Evolutionary conservation across 2,113 vertebrate genomes (phyloP), one percentile per base, ranked within the genome.

Genomic region (Amphilophus citrinellus): DNA sequence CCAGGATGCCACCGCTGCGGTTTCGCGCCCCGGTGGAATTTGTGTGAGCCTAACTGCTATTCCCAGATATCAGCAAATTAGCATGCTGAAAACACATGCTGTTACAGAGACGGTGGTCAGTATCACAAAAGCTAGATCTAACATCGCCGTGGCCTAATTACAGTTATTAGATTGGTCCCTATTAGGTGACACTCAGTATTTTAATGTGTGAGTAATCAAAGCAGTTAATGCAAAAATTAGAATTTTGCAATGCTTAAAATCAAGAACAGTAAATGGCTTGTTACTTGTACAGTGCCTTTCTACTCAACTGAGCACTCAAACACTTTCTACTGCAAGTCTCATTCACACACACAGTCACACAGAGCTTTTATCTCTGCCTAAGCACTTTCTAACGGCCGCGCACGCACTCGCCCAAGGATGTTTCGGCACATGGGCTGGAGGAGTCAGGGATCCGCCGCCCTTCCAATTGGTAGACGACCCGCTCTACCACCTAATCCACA

Each of bases 241-340:
- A 86, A 62, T 83, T 30, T 10, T 22, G 13, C 22, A 42, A 27
- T 18, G 58, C 58, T 35, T 61, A 81, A 81, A 75, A 81, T 78
- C 42, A 77, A 39, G 5, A 18, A 68, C 18, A 14, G 65, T 3
- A 47, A 6, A 15, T 68, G 65, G 42, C 47, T 24, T 68, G 65
- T 14, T 68, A 47, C 5, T 47, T 47, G 47, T 47, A 30, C 24
- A 68, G 39, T 27, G 42, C 22, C 22, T 27, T 68, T 68, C 42
- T 68, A 68, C 42, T 47, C 22, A 68, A 6, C 0, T 68, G 63
- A 68, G 14, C 2, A 68, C 63, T 44, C 63, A 68, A 47, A 68
- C 8, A 68, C 63, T 47, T 68, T 68, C 39, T 68, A 68, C 22
- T 0, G 1, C 63, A 66, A 44, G 42, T 44, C 42, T 44, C 42